Evolutionary conservation across 2,797 vertebrate species (phyloP).

Genomic region (Typhlichthys subterraneus): DNA sequence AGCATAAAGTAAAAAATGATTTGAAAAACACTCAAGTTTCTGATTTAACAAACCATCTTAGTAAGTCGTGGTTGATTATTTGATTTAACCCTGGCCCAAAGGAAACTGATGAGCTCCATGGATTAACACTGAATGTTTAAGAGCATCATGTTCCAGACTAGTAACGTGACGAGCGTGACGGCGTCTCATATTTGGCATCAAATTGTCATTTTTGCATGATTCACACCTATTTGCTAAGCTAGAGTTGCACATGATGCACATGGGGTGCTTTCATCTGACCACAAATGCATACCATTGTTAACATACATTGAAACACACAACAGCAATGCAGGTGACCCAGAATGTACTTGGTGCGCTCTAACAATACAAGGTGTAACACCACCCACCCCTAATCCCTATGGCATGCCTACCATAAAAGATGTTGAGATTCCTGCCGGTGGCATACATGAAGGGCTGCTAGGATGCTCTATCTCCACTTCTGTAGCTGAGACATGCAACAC

Average conservation of each 20-base stretch:
- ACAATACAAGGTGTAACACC: conserved; percentile 44
- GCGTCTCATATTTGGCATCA: conserved; percentile 69
- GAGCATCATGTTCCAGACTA: conserved; percentile 40
- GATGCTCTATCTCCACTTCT: conserved; percentile 16
- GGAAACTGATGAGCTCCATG: conserved; percentile 25
- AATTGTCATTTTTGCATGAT: conserved; percentile 26
- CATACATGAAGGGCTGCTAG: conserved; percentile 49
- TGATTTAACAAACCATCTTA: conserved; percentile 7
- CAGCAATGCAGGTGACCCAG: conserved; percentile 2
- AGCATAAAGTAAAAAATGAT: conserved; percentile 30
- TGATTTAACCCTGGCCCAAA: conserved; percentile 22
- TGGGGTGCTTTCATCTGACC: conserved; percentile 19
- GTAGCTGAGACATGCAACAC: conserved; percentile 57
- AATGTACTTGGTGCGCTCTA: conserved; percentile 30
- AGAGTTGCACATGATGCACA: conserved; percentile 54
- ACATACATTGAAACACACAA: background rate
- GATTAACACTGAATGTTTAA: conserved; percentile 25
- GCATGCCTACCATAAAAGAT: conserved; percentile 34
- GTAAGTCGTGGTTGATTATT: background rate
- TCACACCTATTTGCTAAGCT: conserved; percentile 26
- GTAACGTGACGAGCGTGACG: conserved; percentile 38
- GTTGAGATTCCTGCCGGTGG: conserved; percentile 42
- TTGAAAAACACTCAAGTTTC: conserved; percentile 24
- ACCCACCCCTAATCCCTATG: conserved; percentile 11
- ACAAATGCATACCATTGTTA: background rate